Evolutionary conservation across 2,888 invertebrate species (phyloP), one percentile per base, ranked within the genome.

Genomic region (Uropetala carovei): DNA sequence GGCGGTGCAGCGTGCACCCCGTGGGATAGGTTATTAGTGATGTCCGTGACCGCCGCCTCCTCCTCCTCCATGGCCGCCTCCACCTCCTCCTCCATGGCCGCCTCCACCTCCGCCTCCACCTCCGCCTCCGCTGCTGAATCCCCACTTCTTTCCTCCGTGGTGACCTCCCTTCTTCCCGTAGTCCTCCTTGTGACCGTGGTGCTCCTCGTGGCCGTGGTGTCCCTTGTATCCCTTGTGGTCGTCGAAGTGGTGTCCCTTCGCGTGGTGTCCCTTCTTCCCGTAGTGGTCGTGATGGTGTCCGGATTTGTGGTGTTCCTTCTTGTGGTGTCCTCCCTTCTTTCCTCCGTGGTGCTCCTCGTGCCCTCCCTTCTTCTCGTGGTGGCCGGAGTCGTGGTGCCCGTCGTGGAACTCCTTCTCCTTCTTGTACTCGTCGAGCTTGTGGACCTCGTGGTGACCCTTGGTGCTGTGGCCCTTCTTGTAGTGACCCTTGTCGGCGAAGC

Each of bases 401-500:
- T 98, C 98, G 95, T 97, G 98, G 96, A 97, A 98, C 94, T 98
- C 97, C 94, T 98, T 98, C 94, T 98, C 97, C 95, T 98, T 98
- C 94, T 98, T 97, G 95, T 96, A 98, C 95, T 98, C 98, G 95
- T 98, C 98, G 93, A 97, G 95, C 94, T 98, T 98, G 95, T 98
- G 98, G 11, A 98, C 96, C 94, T 98, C 97, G 94, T 98, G 98
- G 93, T 98, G 97, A 92, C 98, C 98, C 95, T 98, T 97, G 93
- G 98, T 98, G 93, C 97, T 97, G 95, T 98, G 98, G 0, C 98
- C 98, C 94, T 98, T 98, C 93, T 97, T 97, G 95, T 97, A 98
- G 93, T 97, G 96, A 14, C 98, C 98, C 93, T 96, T 96, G 94
- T 97, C 97, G 93, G 96, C 96, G 94, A 96, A 96, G 94, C 96